Percentiles rank a stretch among this genome's conserved stretches.
Evolutionary conservation across 2,797 vertebrate species (phyloP).

Genomic region (Oryzias dopingdopingensis): DNA sequence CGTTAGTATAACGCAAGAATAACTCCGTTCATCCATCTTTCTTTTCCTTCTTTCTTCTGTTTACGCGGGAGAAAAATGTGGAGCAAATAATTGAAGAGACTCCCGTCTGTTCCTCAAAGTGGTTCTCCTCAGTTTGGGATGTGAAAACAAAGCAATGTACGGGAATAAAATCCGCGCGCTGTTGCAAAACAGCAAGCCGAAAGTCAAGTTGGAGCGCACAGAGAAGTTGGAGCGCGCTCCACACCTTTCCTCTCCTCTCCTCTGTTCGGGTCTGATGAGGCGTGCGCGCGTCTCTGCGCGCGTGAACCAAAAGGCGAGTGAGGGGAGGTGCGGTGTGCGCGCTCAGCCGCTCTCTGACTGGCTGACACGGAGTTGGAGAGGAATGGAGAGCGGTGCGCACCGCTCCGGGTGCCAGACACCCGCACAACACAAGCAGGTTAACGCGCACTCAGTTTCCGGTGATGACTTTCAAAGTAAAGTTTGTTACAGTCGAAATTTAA

Average conservation of each 20-base stretch:
- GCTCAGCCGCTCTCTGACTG: conserved; percentile 46
- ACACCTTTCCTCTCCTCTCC: neutral
- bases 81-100: conserved; percentile 46
- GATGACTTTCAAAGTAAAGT: conserved; percentile 45
- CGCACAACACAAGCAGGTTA: conserved; percentile 4
- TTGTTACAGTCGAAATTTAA: too few species aligned
- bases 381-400: conserved; percentile 49
- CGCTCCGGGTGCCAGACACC: conserved; percentile 31
- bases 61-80: neutral
- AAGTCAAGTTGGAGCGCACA: conserved; percentile 12
- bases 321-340: conserved; percentile 7
- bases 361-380: conserved; percentile 53
- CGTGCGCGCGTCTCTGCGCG: conserved; percentile 19
- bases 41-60: conserved; percentile 18
- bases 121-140: conserved; percentile 27
- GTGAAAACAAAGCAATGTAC: neutral
- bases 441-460: conserved; percentile 18
- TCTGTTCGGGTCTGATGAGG: neutral
- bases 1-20: conserved; percentile 26
- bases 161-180: conserved; percentile 49
- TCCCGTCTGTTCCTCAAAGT: conserved; percentile 44
- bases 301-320: neutral
- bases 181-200: conserved; percentile 25
- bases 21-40: conserved; percentile 60
- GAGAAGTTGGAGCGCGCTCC: conserved; percentile 33